Evolutionary conservation across 2,888 invertebrate genomes (phyloP).

Genomic region (Pinctada fucata): DNA sequence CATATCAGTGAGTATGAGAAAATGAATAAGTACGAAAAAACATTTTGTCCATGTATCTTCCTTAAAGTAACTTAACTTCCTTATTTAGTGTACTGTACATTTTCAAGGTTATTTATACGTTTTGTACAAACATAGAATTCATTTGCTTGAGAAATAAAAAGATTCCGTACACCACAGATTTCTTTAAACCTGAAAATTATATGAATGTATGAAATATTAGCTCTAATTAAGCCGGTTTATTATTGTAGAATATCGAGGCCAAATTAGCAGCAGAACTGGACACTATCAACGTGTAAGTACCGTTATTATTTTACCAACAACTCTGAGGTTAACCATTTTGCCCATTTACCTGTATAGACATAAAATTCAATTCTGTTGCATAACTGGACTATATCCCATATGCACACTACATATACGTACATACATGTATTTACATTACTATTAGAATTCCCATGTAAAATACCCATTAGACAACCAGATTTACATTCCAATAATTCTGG

Average conservation of each 20-base stretch:
- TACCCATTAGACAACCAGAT: too few species aligned
- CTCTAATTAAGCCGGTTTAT: too few species aligned
- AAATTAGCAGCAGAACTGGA: slow-evolving; percentile 8
- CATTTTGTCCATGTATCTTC: background rate
- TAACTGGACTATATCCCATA: too few species aligned
- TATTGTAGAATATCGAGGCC: slow-evolving; percentile 26
- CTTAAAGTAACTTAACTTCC: background rate
- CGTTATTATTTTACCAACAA: background rate
- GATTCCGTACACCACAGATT: too few species aligned
- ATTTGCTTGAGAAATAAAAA: background rate
- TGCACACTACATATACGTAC: too few species aligned
- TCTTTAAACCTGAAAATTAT: too few species aligned
- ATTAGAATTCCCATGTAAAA: too few species aligned
- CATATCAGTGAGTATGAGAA: background rate
- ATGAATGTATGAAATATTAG: too few species aligned
- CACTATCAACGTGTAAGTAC: slow-evolving; percentile 19
- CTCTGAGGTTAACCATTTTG: background rate
- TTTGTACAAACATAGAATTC: background rate
- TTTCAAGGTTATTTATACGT: background rate
- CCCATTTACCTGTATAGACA: background rate
- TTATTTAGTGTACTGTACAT: background rate
- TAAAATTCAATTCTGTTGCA: too few species aligned
- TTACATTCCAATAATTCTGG: too few species aligned
- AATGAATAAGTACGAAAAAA: background rate
- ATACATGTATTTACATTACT: too few species aligned